Percentiles rank a stretch among this genome's conserved stretches.
Evolutionary conservation across 1,140 invertebrate species (phyloP).

Genomic region (Platorchestia sp.): DNA sequence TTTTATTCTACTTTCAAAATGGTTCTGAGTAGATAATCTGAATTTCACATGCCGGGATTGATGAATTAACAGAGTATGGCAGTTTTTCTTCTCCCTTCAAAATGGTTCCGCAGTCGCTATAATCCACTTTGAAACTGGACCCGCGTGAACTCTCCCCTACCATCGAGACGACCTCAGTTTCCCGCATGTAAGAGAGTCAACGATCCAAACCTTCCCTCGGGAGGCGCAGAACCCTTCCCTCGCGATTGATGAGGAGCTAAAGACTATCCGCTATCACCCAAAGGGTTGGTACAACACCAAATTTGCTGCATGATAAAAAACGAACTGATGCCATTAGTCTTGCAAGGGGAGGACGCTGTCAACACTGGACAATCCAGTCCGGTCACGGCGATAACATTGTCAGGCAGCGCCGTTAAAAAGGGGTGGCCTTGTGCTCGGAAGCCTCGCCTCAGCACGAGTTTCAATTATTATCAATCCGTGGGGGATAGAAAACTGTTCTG

Average conservation of each 20-base stretch:
- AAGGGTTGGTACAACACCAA: constrained; percentile 54
- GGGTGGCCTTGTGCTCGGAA: neutral
- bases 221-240: constrained; percentile 21
- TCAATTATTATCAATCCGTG: neutral
- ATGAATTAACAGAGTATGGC: too few relatives aligned
- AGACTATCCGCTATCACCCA: constrained; percentile 38
- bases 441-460: neutral
- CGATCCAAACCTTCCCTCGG: constrained; percentile 2
- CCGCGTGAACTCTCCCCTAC: neutral
- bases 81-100: neutral
- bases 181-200: neutral
- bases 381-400: constrained; percentile 49
- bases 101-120: neutral
- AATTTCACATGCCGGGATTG: too few relatives aligned
- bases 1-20: neutral
- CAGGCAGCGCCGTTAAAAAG: neutral
- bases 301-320: constrained; percentile 55
- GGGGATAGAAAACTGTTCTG: neutral
- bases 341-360: constrained; percentile 23
- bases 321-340: constrained; percentile 51
- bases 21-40: neutral
- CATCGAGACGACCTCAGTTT: neutral
- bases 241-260: constrained; percentile 49
- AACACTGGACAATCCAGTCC: constrained; percentile 29
- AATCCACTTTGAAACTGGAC: neutral